Evolutionary conservation across 2,888 invertebrate genomes (phyloP).

Genomic region (Nebria brevicollis): DNA sequence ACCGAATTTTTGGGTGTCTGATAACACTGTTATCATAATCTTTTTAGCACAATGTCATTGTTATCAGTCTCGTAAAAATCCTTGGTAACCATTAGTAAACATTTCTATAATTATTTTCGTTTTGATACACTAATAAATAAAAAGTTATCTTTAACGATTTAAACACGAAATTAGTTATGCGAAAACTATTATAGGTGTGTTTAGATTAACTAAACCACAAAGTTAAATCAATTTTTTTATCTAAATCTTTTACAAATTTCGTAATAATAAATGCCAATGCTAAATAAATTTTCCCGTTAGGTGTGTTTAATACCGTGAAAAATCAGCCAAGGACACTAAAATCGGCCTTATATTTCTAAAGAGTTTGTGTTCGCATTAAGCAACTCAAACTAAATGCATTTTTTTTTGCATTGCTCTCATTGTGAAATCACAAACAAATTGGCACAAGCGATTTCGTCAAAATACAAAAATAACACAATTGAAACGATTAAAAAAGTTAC

Average conservation of each 20-base stretch:
- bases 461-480: background rate
- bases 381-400: background rate
- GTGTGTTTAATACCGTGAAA: background rate
- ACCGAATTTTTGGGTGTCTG: constrained; percentile 1
- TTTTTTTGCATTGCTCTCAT: constrained; percentile 28
- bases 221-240: background rate
- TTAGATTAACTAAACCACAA: background rate
- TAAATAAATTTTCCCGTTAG: background rate
- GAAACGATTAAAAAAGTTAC: background rate
- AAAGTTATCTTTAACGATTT: background rate
- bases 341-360: background rate
- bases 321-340: background rate
- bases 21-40: constrained; percentile 24
- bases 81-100: constrained; percentile 2
- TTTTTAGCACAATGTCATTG: constrained; percentile 39
- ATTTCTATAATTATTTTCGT: background rate
- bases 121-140: background rate
- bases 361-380: background rate
- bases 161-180: too few relatives aligned
- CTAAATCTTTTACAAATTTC: background rate
- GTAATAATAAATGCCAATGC: background rate
- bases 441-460: constrained; percentile 15
- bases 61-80: constrained; percentile 29
- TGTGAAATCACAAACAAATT: constrained; percentile 40
- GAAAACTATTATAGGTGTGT: background rate